These are phyloP conservation scores for Centropyge bicolor DNA, from an alignment of 2,797 vertebrate species.

Conservation along the genomic window DNA sequence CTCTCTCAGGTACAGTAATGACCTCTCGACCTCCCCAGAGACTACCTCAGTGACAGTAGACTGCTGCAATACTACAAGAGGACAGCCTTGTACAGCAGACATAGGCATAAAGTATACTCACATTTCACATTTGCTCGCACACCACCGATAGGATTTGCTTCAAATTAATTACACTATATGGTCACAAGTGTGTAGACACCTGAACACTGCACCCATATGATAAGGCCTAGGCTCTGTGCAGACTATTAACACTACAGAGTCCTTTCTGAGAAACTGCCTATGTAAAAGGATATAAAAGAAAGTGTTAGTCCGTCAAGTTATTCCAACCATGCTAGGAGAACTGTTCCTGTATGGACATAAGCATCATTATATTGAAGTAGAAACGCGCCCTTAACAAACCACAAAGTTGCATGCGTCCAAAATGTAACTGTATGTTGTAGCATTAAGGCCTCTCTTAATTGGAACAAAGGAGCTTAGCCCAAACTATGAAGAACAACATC, in stretches of 20 bases:
- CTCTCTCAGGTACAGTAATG: constrained; percentile 35
- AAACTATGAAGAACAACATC: not conserved
- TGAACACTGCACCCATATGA: not conserved
- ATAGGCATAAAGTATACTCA: not conserved
- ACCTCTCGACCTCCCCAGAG: constrained; percentile 53
- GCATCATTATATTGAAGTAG: not conserved
- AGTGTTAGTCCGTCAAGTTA: not conserved
- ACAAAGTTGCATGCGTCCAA: not conserved
- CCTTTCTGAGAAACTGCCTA: not conserved
- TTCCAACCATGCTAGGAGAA: not conserved
- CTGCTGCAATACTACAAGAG: constrained; percentile 44
- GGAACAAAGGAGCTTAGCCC: not conserved
- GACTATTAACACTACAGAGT: not conserved
- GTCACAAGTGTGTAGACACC: not conserved
- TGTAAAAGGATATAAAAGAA: too few species aligned
- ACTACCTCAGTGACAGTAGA: constrained; percentile 36
- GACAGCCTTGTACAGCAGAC: constrained; percentile 6
- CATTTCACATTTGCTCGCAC: not conserved
- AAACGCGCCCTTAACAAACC: not conserved
- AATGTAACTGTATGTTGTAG: too few species aligned
- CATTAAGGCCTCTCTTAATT: not conserved
- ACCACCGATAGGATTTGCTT: not conserved
- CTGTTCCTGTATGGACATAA: too few species aligned
- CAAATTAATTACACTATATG: not conserved
- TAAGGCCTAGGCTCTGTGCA: too few species aligned